These are phyloP conservation scores for Apis cerana DNA, from an alignment of 1,140 invertebrate genomes.

Conservation along the genomic window DNA sequence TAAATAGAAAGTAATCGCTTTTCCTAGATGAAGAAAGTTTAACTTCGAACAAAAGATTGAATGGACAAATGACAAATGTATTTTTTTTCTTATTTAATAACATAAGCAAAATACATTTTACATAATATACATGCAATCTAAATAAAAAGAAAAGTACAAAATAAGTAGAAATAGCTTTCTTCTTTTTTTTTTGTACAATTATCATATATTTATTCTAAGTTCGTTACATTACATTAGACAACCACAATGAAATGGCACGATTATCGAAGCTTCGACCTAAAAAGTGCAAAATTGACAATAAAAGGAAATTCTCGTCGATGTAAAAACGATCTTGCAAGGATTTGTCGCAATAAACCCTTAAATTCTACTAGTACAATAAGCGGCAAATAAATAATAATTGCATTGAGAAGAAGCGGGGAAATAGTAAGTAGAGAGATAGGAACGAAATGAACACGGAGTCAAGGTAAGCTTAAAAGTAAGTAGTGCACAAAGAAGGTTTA, in stretches of 20 bases:
- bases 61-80: not conserved
- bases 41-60: not conserved
- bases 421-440: slow-evolving; percentile 21
- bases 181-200: slow-evolving; percentile 29
- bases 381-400: slow-evolving; percentile 58
- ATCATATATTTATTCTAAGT: slow-evolving; percentile 51
- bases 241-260: slow-evolving; percentile 51
- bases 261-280: slow-evolving; percentile 48
- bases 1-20: slow-evolving; percentile 46
- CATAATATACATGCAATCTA: not conserved
- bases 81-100: not conserved
- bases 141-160: not conserved
- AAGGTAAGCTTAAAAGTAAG: slow-evolving; percentile 22
- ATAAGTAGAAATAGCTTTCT: not conserved
- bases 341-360: slow-evolving; percentile 32
- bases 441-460: slow-evolving; percentile 51
- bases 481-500: slow-evolving; percentile 12
- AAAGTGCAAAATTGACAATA: slow-evolving; percentile 9
- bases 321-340: not conserved
- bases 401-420: slow-evolving; percentile 3
- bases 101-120: not conserved
- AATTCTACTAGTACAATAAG: slow-evolving; percentile 27
- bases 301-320: slow-evolving; percentile 4
- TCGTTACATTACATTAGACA: slow-evolving; percentile 50
- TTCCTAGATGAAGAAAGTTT: slow-evolving; percentile 42